phyloP scores from a whole-genome alignment of 2,888 invertebrate genomes.

The Xestobium rufovillosum region DNA sequence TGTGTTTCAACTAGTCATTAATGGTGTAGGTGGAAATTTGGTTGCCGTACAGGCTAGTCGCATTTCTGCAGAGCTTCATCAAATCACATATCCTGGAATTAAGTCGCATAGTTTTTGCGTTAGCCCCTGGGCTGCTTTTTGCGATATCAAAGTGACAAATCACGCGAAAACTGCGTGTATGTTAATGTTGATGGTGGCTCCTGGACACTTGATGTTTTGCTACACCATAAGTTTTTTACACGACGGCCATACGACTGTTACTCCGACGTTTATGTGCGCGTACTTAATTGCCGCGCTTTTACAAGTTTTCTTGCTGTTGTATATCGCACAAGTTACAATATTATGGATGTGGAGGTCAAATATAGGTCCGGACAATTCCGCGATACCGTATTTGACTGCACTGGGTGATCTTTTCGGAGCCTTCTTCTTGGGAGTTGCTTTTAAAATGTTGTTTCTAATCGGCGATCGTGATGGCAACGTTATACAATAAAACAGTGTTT shows the following conservation, averaged over 20 bases:
- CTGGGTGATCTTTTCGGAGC: constrained; percentile 85
- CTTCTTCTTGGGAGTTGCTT: constrained; percentile 64
- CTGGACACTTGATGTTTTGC: constrained; percentile 84
- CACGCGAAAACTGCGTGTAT: constrained; percentile 43
- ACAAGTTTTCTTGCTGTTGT: constrained; percentile 61
- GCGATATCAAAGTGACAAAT: constrained; percentile 41
- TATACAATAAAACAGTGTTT: constrained; percentile 60
- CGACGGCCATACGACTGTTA: constrained; percentile 78
- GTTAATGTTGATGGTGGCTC: constrained; percentile 67
- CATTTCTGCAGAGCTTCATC: constrained; percentile 76
- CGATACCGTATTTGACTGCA: constrained; percentile 84
- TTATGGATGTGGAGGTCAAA: constrained; percentile 74
- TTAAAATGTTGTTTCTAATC: constrained; percentile 63
- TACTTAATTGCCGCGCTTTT: constrained; percentile 44
- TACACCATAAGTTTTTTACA: constrained; percentile 79
- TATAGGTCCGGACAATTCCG: constrained; percentile 83
- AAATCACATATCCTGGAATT: constrained; percentile 48
- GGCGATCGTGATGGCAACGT: constrained; percentile 69
- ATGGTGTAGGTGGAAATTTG: constrained; percentile 88
- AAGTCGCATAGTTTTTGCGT: constrained; percentile 45
- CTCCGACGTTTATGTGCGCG: constrained; percentile 68
- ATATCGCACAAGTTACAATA: constrained; percentile 75
- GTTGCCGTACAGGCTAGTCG: constrained; percentile 88
- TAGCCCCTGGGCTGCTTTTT: constrained; percentile 50
- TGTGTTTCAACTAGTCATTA: constrained; percentile 89